Evolutionary conservation across 2,797 vertebrate species (phyloP), one percentile per base, ranked within the genome.

Genomic region (Onychomys torridus): DNA sequence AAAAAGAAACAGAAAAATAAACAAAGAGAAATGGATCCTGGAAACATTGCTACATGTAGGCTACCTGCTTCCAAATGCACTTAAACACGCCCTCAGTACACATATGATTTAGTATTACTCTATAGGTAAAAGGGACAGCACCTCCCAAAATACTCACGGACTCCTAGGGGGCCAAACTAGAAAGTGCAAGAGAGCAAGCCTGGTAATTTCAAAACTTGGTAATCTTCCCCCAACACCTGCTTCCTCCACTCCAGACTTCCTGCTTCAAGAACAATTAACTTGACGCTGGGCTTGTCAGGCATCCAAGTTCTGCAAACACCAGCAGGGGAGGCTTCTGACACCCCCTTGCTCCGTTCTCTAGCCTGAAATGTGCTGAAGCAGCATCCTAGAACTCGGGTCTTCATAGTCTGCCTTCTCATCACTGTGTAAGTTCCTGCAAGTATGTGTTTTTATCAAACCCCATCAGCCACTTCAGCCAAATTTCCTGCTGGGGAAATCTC

Each of bases 161-260:
- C 87, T 83, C 76, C 90, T 63, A 27, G 40, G 91, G 97, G 25
- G 90, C 92, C 95, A 96, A 84, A 69, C 88, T 97, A 91, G 95
- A 92, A 97, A 93, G 81, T 98, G 95, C 96, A 95, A 93, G 95
- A 92, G 79, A 95, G 96, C 91, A 75, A 96, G 97, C 61, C 89
- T 65, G 9, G 94, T 76, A 29, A 46, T 84, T 82, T 95, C 85
- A 52, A 63, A 32, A 2, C 37, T 91, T 90, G 91, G 96, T 94
- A 98, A 98, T 98, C 98, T 97, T 78, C 85, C 75, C 2, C 3
- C 73, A 97, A 96, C 98, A 99, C 98, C 98, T 98, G 98, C 97
- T 98, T 98, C 98, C 98, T 98, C 97, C 96, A 96, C 96, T 97
- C 95, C 97, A 97, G 94, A 98, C 97, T 98, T 98, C 98, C 98